Evolutionary conservation across 2,113 vertebrate genomes (phyloP), one percentile per base, ranked within the genome.

Genomic region (Macquaria australasica): DNA sequence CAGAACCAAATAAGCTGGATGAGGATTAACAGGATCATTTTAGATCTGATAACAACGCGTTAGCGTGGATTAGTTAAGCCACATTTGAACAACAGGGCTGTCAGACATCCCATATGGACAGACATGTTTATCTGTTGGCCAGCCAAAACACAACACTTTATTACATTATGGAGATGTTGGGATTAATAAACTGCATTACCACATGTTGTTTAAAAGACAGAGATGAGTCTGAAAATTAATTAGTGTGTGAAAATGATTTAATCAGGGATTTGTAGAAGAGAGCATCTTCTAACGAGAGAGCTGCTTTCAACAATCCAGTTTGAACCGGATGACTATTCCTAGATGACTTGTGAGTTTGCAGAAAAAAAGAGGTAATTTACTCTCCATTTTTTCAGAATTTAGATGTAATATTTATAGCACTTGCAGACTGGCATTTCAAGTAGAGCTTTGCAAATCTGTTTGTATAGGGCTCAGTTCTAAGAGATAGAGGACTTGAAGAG

Each of bases 221-320:
- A 37, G 28, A 64, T 56, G 31, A 60, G 34, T 37, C 0, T 51
- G 31, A 25, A 37, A 73, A 82, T 62, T 1, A 73, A 79, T 83
- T 55, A 12, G 56, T 43, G 8, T 63, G 31, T 60, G 16, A 34
- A 45, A 67, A 53, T 67, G 18, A 78, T 76, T 85, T 66, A 56
- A 76, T 76, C 45, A 60, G 37, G 60, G 67, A 60, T 79, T 62
- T 72, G 43, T 16, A 37, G 69, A 88, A 20, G 28, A 59, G 43
- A 81, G 50, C 34, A 3, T 68, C 41, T 62, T 67, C 69, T 66
- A 10, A 69, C 48, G 39, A 64, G 31, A 4, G 37, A 82, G 53
- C 45, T 64, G 8, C 83, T 75, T 60, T 81, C 34, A 68, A 48
- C 34, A 16, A 71, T 69, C 55, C 66, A 53, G 73, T 81, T 73